These are phyloP conservation scores for Chitala chitala DNA, from an alignment of 2,113 vertebrate species.

Conservation along the genomic window DNA sequence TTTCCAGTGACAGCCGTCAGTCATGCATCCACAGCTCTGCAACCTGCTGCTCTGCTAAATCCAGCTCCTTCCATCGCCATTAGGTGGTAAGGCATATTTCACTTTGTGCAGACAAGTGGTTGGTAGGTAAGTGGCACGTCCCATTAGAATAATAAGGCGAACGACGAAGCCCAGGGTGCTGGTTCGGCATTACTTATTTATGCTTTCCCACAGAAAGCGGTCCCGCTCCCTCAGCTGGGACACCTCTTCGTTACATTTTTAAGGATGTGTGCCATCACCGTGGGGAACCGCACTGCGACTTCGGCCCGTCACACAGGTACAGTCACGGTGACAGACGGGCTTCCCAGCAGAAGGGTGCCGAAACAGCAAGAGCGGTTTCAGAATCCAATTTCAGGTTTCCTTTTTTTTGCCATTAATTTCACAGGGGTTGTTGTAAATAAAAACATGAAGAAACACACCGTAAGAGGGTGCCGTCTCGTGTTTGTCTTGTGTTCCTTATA, in stretches of 20 bases:
- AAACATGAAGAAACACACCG: conserved; percentile 50
- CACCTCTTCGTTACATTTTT: conserved; percentile 25
- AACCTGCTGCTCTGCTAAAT: conserved; percentile 42
- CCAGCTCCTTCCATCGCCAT: conserved; percentile 47
- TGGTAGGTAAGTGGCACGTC: conserved; percentile 54
- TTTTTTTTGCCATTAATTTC: neutral
- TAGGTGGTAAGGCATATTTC: conserved; percentile 30
- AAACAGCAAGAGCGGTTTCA: conserved; percentile 24
- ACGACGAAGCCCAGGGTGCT: conserved; percentile 39
- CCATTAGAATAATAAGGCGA: conserved; percentile 44
- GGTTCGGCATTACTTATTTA: conserved; percentile 43
- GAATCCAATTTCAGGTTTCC: neutral
- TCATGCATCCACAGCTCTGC: conserved; percentile 38
- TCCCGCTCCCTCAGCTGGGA: conserved; percentile 30
- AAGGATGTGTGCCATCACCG: conserved; percentile 37
- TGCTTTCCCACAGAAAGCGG: conserved; percentile 31
- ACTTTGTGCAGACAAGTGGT: conserved; percentile 40
- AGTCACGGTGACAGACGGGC: neutral
- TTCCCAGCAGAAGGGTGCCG: conserved; percentile 32
- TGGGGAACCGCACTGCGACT: conserved; percentile 38
- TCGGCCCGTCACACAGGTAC: neutral
- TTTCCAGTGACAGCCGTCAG: conserved; percentile 55
- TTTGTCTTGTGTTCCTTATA: conserved; percentile 13
- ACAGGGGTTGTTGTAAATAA: conserved; percentile 36
- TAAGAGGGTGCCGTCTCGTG: conserved; percentile 3